Evolutionary conservation across 2,113 vertebrate genomes (phyloP), one percentile per base, ranked within the genome.

Genomic region (Plestiodon gilberti): DNA sequence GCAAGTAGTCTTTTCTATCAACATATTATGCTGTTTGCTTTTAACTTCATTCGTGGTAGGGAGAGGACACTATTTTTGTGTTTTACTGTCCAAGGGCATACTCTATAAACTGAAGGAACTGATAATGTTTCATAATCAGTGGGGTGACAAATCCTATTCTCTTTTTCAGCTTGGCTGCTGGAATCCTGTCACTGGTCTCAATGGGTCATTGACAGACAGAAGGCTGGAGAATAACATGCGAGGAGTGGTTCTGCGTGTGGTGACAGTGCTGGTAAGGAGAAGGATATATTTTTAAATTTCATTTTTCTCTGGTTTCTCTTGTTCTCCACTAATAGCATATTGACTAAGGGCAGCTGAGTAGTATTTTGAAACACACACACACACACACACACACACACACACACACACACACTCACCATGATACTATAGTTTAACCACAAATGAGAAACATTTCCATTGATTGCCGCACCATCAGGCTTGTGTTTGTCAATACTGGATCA

Each of bases 151-250:
- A 25, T 84, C 48, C 11, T 87, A 0, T 89, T 93, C 95, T 90
- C 4, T 94, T 57, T 96, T 97, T 73, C 95, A 99, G 99, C 97
- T 99, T 8, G 99, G 98, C n/a, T 99, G 98, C 64, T 99, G 99
- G 99, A 99, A 98, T 92, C 99, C 99, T 0, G 81, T 98, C 67
- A 98, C 98, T 6, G 98, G 99, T 84, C 94, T 99, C 88, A 99
- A 99, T 71, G 99, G 99, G 65, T 99, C 98, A 2, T 96, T 99
- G 82, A 98, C 98, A 4, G 99, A 99, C 96, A 98, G 98, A 91
- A 99, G 98, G 89, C 91, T 99, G 95, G 99, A 99, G 92, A 99
- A 99, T 88, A 99, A 99, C 93, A 99, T 99, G 98, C 95, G 98
- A 86, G 99, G 99, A 8, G 98, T 99, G 64, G 98, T 99, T 73